phyloP scores from a whole-genome alignment of 2,113 vertebrate species.

The Cochlearius cochlearius region DNA sequence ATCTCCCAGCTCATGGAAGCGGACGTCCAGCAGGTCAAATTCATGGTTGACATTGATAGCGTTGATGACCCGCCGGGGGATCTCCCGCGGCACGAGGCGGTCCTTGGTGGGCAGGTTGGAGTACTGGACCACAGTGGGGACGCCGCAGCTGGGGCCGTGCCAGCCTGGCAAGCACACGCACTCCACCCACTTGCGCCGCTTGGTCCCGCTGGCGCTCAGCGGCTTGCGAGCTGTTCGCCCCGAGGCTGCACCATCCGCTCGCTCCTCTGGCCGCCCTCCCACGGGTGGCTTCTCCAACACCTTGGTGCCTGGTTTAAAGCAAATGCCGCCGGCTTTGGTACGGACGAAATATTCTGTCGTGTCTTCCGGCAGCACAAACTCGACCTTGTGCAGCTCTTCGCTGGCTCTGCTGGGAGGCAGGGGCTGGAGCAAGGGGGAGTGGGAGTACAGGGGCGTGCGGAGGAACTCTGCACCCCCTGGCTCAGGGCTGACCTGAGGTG shows the following conservation, averaged over 20 bases:
- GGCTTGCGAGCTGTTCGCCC: slow-evolving; percentile 41
- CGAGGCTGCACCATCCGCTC: neutral
- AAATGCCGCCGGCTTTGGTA: slow-evolving; percentile 91
- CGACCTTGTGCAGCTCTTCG: slow-evolving; percentile 78
- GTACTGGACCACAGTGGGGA: slow-evolving; percentile 96
- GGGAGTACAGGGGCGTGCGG: slow-evolving; percentile 72
- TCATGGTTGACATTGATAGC: slow-evolving; percentile 98
- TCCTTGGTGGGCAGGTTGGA: slow-evolving; percentile 98
- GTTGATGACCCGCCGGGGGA: slow-evolving; percentile 89
- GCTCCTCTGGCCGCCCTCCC: slow-evolving; percentile 57
- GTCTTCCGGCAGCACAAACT: slow-evolving; percentile 84
- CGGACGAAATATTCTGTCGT: slow-evolving; percentile 85
- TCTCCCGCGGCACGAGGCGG: slow-evolving; percentile 84
- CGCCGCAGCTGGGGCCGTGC: slow-evolving; percentile 96
- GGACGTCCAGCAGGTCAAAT: slow-evolving; percentile 93
- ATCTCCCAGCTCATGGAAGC: slow-evolving; percentile 89
- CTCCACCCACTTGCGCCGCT: slow-evolving; percentile 87
- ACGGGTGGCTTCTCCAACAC: slow-evolving; percentile 77
- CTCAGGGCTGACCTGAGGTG: slow-evolving; percentile 81
- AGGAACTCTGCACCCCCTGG: slow-evolving; percentile 76
- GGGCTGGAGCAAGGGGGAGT: slow-evolving; percentile 71
- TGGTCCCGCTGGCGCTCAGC: slow-evolving; percentile 21
- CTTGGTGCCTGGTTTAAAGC: slow-evolving; percentile 92
- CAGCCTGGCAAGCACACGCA: slow-evolving; percentile 92
- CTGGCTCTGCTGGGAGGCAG: slow-evolving; percentile 61